These are phyloP conservation scores for Ophioninae sp. DNA, from an alignment of 2,888 invertebrate species.

Conservation along the genomic window DNA sequence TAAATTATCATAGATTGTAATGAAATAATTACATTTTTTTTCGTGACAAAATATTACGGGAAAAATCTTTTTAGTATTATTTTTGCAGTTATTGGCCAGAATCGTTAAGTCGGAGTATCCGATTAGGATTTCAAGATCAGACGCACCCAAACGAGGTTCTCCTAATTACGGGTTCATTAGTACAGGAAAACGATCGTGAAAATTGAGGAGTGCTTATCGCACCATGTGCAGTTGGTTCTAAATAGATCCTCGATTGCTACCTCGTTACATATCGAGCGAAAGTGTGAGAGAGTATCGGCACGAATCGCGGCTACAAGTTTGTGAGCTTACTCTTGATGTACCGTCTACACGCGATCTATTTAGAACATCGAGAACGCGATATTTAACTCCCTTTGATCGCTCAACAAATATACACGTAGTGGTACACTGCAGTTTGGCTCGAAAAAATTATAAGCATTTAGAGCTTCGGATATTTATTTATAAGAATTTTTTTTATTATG, in stretches of 20 bases:
- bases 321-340: constrained; percentile 21
- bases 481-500: too few relatives aligned
- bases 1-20: too few relatives aligned
- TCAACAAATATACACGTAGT: not conserved
- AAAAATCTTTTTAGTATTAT: not conserved
- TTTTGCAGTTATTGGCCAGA: not conserved
- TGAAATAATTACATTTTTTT: too few relatives aligned
- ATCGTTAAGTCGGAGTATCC: not conserved
- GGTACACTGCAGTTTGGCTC: not conserved
- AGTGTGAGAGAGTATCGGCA: constrained; percentile 12
- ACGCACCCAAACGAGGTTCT: not conserved
- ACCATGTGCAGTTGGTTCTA: constrained; percentile 20
- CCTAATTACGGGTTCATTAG: constrained; percentile 9
- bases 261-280: constrained; percentile 40
- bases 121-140: not conserved
- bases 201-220: constrained; percentile 40
- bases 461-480: too few relatives aligned
- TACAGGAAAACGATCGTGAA: constrained; percentile 35
- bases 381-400: constrained; percentile 27
- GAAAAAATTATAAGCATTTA: too few relatives aligned
- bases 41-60: too few relatives aligned
- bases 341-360: not conserved
- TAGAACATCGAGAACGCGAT: constrained; percentile 20
- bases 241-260: constrained; percentile 55
- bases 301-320: constrained; percentile 36